phyloP scores from a whole-genome alignment of 2,113 vertebrate species.

The Sarotherodon lohbergeri region DNA sequence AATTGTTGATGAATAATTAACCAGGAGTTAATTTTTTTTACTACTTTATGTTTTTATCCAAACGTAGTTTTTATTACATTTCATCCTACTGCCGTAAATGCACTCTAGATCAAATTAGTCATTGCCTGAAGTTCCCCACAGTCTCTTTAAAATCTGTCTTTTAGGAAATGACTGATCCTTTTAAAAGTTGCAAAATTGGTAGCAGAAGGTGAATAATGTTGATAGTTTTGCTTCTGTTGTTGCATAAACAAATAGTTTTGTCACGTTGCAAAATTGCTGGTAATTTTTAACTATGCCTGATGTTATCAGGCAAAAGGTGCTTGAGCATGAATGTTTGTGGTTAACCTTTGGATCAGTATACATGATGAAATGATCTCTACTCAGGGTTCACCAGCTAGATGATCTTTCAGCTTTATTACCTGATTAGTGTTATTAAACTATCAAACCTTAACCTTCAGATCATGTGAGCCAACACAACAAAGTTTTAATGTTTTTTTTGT shows the following conservation, averaged over 20 bases:
- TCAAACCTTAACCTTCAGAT: background rate
- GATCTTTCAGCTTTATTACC: background rate
- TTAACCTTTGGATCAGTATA: background rate
- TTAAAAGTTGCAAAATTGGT: background rate
- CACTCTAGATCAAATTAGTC: background rate
- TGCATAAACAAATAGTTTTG: background rate
- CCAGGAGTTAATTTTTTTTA: background rate
- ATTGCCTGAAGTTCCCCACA: background rate
- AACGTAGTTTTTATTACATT: background rate
- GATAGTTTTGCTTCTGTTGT: background rate
- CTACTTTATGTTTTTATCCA: background rate
- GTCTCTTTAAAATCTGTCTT: background rate
- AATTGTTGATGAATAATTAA: background rate
- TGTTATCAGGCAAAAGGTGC: background rate
- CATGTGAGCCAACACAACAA: background rate
- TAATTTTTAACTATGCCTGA: background rate
- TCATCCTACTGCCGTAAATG: background rate
- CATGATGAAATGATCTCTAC: background rate
- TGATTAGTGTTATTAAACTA: background rate
- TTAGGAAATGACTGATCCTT: background rate
- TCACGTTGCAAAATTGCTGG: background rate
- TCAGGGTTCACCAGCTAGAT: background rate
- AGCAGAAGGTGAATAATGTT: background rate
- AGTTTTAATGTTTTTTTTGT: background rate
- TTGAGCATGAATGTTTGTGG: background rate